phyloP scores from a whole-genome alignment of 2,888 invertebrate genomes.

The Omphaloscelis lunosa region DNA sequence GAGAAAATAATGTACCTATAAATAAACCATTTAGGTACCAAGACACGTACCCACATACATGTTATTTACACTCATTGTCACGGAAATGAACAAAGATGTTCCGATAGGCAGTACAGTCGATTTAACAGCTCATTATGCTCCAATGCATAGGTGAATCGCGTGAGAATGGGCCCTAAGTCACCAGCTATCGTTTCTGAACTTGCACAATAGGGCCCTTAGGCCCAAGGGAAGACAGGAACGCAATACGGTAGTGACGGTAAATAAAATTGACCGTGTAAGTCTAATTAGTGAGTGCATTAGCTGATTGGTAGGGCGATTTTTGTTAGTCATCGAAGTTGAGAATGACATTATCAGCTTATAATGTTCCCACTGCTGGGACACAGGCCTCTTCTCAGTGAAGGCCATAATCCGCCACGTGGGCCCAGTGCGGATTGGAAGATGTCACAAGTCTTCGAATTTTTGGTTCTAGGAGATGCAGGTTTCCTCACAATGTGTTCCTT shows the following conservation, averaged over 20 bases:
- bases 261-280: slow-evolving; percentile 54
- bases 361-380: too few species aligned
- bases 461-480: too few species aligned
- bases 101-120: slow-evolving; percentile 61
- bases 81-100: slow-evolving; percentile 65
- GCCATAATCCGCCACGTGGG: too few species aligned
- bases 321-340: background rate
- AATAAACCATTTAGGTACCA: slow-evolving; percentile 27
- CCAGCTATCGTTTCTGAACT: slow-evolving; percentile 52
- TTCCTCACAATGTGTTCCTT: too few species aligned
- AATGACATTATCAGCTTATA: background rate
- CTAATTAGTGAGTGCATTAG: slow-evolving; percentile 64
- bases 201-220: slow-evolving; percentile 53
- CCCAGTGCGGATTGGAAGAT: too few species aligned
- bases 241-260: slow-evolving; percentile 50
- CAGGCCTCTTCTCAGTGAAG: too few species aligned
- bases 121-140: slow-evolving; percentile 63
- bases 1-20: slow-evolving; percentile 25
- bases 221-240: slow-evolving; percentile 63
- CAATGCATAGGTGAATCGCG: slow-evolving; percentile 61
- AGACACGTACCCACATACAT: slow-evolving; percentile 27
- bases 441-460: too few species aligned
- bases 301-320: slow-evolving; percentile 55
- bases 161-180: slow-evolving; percentile 64
- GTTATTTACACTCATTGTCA: slow-evolving; percentile 65